A percentile compares a stretch with the other conserved stretches of the same genome.
Conservation (phyloP, 2,888 invertebrate species). For the Agonum fuliginosum region DNA sequence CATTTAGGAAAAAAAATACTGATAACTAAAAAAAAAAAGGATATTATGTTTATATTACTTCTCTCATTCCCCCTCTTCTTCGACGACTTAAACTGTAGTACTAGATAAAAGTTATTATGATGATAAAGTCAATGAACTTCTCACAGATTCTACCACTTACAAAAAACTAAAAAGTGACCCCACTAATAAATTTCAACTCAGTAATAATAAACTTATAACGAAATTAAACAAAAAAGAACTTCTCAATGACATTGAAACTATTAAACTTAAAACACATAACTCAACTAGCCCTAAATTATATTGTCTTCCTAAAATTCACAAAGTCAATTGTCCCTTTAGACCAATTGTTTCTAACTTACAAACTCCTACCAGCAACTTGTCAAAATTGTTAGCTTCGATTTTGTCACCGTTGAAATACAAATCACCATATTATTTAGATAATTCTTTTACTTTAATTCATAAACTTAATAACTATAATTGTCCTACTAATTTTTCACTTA, state of each 20-base stretch:
- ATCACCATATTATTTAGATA: background rate
- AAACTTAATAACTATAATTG: background rate
- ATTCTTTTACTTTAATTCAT: background rate
- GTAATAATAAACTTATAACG: background rate
- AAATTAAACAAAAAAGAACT: background rate
- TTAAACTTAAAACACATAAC: background rate
- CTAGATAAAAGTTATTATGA: no score
- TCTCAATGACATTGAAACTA: background rate
- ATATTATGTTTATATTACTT: no score
- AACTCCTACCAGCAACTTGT: background rate
- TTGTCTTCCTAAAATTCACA: background rate
- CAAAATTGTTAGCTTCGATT: background rate
- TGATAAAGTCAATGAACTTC: no score
- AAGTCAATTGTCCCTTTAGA: background rate
- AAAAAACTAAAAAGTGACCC: background rate
- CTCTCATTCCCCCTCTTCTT: no score
- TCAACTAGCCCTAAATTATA: background rate
- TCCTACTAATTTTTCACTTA: background rate
- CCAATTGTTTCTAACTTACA: background rate
- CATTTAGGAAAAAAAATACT: no score
- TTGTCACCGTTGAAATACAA: background rate
- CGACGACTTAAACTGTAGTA: no score
- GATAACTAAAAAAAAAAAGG: no score
- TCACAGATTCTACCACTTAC: background rate
- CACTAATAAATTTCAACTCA: background rate